Evolutionary conservation across 2,888 invertebrate species (phyloP).

Genomic region (Saturnia pavonia): DNA sequence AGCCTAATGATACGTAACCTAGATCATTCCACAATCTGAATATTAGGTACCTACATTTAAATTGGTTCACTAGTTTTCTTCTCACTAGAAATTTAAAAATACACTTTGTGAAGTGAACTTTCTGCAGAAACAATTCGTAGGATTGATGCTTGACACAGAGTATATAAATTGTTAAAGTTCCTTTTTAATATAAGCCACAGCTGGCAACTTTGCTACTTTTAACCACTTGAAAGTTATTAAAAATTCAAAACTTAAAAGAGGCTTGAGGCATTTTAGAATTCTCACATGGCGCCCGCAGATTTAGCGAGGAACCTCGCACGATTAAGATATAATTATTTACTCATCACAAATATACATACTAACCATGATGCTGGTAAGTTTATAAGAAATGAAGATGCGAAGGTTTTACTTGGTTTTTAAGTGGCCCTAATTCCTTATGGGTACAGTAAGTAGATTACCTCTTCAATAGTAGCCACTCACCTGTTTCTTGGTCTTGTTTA

Average conservation of each 20-base stretch:
- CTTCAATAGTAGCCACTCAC: too few species aligned
- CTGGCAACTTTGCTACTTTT: constrained; percentile 2
- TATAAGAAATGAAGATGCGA: too few species aligned
- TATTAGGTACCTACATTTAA: too few species aligned
- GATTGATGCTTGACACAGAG: background rate
- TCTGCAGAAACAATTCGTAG: background rate
- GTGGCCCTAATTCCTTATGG: too few species aligned
- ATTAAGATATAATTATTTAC: background rate
- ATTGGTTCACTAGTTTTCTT: too few species aligned
- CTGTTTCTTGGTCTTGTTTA: too few species aligned
- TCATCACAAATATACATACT: too few species aligned
- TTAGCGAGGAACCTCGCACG: background rate
- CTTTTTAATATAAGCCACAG: background rate
- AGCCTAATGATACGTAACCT: too few species aligned
- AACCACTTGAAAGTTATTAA: constrained; percentile 19
- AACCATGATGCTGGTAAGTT: background rate
- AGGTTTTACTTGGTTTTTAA: too few species aligned
- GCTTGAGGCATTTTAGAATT: background rate
- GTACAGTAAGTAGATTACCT: too few species aligned
- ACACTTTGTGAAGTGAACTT: background rate
- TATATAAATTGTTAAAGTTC: background rate
- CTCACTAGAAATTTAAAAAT: too few species aligned
- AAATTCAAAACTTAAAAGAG: constrained; percentile 15
- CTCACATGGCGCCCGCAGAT: background rate
- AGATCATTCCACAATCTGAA: too few species aligned